Evolutionary conservation across 2,113 vertebrate genomes (phyloP).

Genomic region (Trochalopteron elliotii): DNA sequence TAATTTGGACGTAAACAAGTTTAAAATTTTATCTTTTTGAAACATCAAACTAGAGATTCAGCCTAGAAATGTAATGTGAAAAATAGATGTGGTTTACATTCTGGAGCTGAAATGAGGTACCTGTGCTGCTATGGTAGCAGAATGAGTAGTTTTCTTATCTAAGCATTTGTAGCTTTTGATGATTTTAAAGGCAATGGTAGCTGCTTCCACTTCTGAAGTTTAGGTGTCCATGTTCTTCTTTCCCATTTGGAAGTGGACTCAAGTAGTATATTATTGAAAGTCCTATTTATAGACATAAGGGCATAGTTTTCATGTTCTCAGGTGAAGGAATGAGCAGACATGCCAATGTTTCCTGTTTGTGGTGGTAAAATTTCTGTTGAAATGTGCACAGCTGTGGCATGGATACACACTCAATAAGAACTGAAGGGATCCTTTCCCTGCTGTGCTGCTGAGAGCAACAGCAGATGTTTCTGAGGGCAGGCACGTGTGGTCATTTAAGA

Average conservation of each 20-base stretch:
- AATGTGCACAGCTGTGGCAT: background rate
- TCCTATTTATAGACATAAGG: background rate
- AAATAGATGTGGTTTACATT: background rate
- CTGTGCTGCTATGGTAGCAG: background rate
- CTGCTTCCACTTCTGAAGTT: background rate
- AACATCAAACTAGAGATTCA: background rate
- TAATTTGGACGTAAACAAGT: background rate
- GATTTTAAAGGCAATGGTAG: background rate
- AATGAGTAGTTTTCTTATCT: background rate
- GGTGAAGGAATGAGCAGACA: background rate
- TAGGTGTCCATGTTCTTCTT: background rate
- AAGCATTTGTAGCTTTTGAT: background rate
- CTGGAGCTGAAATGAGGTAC: background rate
- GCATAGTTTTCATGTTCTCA: background rate
- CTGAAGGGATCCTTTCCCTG: background rate
- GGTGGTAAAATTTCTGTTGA: background rate
- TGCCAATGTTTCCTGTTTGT: background rate
- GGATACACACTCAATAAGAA: background rate
- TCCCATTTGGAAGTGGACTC: background rate
- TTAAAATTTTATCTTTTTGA: background rate
- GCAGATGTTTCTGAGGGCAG: background rate
- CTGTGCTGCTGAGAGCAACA: background rate
- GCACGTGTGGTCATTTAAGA: background rate
- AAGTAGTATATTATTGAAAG: background rate
- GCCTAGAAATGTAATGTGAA: background rate